These are phyloP conservation scores for Chymomyza fuscimana DNA, from an alignment of 2,888 invertebrate species.

Conservation along the genomic window DNA sequence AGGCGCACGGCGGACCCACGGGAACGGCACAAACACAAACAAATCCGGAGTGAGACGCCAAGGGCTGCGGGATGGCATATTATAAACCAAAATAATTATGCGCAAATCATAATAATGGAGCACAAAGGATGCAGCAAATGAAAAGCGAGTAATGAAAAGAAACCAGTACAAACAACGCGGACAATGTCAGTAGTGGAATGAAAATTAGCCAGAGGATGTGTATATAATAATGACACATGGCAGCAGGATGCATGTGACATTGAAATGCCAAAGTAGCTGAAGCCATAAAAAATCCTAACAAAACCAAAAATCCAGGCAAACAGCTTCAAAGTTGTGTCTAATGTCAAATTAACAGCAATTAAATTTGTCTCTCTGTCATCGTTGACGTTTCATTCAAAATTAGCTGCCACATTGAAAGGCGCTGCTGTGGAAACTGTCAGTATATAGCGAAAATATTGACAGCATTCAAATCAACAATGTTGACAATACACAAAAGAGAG, in stretches of 20 bases:
- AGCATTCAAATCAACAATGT: constrained; percentile 68
- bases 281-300: not conserved
- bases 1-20: constrained; percentile 14
- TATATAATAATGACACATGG: constrained; percentile 6
- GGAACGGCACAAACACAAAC: not conserved
- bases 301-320: not conserved
- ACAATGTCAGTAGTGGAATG: constrained; percentile 47
- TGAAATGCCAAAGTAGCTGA: constrained; percentile 36
- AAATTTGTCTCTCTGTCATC: constrained; percentile 29
- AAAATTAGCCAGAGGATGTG: constrained; percentile 25
- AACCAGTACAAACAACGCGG: constrained; percentile 1
- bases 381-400: constrained; percentile 8
- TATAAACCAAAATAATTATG: constrained; percentile 54
- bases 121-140: constrained; percentile 28
- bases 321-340: constrained; percentile 1
- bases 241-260: constrained; percentile 32
- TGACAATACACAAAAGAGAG: constrained; percentile 40
- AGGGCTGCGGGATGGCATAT: constrained; percentile 6
- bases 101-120: constrained; percentile 50
- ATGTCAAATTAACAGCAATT: constrained; percentile 62
- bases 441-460: constrained; percentile 61
- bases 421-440: constrained; percentile 36
- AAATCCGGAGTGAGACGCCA: not conserved
- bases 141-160: constrained; percentile 31
- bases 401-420: constrained; percentile 17